phyloP scores from a whole-genome alignment of 2,888 invertebrate species.

The Leptopilina myrica region DNA sequence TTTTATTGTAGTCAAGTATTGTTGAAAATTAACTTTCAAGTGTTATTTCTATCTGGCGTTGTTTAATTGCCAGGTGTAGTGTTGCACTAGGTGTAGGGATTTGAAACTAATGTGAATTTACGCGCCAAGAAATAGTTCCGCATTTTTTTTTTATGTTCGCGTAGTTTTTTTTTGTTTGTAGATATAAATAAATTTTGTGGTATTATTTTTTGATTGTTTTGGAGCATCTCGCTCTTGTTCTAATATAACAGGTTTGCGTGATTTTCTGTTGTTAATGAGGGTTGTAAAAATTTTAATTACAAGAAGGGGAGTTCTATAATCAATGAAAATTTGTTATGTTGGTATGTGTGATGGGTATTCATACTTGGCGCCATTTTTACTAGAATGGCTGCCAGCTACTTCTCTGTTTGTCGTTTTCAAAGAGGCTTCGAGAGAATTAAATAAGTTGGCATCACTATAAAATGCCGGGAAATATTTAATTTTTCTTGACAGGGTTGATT shows the following conservation, averaged over 20 bases:
- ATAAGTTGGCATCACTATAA: not conserved
- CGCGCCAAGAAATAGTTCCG: conserved; percentile 54
- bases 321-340: conserved; percentile 41
- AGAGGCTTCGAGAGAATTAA: not conserved
- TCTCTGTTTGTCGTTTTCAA: conserved; percentile 12
- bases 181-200: not conserved
- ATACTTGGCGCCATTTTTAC: conserved; percentile 63
- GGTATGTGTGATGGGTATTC: conserved; percentile 39
- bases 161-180: not conserved
- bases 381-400: conserved; percentile 54
- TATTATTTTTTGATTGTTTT: not conserved
- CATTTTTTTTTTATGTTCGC: not conserved
- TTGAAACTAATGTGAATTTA: conserved; percentile 45
- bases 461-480: not conserved
- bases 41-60: not conserved
- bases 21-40: not conserved
- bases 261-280: not conserved
- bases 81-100: conserved; percentile 9
- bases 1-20: not conserved
- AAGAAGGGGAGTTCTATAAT: conserved; percentile 37
- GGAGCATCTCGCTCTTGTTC: not conserved
- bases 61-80: not conserved
- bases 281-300: not conserved
- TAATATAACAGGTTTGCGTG: not conserved
- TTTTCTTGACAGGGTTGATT: not conserved